These are phyloP conservation scores for Coelopa frigida DNA, from an alignment of 1,140 invertebrate species.

Conservation along the genomic window DNA sequence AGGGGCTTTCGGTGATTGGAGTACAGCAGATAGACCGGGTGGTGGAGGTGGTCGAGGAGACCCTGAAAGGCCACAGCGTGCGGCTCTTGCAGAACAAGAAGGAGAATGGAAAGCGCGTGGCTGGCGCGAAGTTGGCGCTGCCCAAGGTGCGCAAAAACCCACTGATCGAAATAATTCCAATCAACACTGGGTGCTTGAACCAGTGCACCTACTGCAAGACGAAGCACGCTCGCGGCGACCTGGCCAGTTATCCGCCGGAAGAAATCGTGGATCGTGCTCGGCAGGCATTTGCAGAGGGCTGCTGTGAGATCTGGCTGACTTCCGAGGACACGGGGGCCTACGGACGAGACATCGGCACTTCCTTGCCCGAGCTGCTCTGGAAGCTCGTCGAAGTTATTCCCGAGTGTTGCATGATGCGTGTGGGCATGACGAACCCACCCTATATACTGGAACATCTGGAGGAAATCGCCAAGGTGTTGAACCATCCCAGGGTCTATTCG, in stretches of 20 bases:
- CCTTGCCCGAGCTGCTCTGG: conserved; percentile 79
- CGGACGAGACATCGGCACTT: conserved; percentile 87
- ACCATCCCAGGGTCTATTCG: conserved; percentile 83
- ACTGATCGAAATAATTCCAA: conserved; percentile 94
- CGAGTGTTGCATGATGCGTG: conserved; percentile 74
- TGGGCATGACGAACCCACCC: conserved; percentile 98
- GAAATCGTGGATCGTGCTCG: conserved; percentile 71
- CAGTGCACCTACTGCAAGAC: conserved; percentile 99
- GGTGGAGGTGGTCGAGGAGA: conserved; percentile 98
- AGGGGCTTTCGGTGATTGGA: conserved; percentile 82
- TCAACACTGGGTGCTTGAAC: conserved; percentile 96
- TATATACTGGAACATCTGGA: conserved; percentile 94
- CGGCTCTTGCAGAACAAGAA: conserved; percentile 77
- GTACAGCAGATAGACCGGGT: conserved; percentile 97
- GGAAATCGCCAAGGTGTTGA: conserved; percentile 83
- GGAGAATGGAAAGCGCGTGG: conserved; percentile 69
- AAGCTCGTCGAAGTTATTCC: conserved; percentile 85
- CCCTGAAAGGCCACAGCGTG: conserved; percentile 71
- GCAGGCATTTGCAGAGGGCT: conserved; percentile 88
- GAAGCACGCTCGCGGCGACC: conserved; percentile 91
- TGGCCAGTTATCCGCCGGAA: conserved; percentile 86
- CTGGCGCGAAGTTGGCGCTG: conserved; percentile 76
- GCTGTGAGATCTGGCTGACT: conserved; percentile 96
- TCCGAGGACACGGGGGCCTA: conserved; percentile 98
- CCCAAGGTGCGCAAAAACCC: conserved; percentile 95